These are phyloP conservation scores for Mareca strepera DNA, from an alignment of 2,797 vertebrate genomes.

Conservation along the genomic window DNA sequence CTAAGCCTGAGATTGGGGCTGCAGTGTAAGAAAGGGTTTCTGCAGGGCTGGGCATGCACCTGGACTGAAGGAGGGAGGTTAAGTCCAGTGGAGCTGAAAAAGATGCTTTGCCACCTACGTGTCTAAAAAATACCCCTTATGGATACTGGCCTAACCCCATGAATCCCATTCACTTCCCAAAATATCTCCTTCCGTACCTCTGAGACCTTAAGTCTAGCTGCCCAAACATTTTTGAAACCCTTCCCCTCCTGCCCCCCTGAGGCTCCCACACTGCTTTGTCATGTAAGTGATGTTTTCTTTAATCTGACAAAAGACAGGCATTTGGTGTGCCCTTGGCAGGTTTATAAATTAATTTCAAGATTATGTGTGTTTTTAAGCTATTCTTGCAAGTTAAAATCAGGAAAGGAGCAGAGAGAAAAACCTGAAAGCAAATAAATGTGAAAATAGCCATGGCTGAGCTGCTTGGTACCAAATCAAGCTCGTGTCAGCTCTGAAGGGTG, in stretches of 20 bases:
- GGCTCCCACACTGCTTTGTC: background rate
- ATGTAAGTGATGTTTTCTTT: background rate
- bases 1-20: background rate
- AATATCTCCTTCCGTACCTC: background rate
- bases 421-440: background rate
- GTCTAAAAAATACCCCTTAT: background rate
- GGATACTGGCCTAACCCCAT: background rate
- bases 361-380: background rate
- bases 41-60: background rate
- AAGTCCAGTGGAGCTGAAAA: background rate
- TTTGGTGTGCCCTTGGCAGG: background rate
- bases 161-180: background rate
- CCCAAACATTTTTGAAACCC: background rate
- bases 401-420: background rate
- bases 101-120: background rate
- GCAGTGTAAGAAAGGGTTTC: rapidly evolving
- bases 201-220: background rate
- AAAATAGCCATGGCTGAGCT: background rate
- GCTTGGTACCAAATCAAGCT: background rate
- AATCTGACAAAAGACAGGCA: background rate
- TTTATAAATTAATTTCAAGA: background rate
- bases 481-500: background rate
- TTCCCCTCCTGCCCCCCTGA: background rate
- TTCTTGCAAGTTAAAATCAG: background rate
- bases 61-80: background rate